phyloP scores from a whole-genome alignment of 2,797 vertebrate species.

The Eulemur coronatus region DNA sequence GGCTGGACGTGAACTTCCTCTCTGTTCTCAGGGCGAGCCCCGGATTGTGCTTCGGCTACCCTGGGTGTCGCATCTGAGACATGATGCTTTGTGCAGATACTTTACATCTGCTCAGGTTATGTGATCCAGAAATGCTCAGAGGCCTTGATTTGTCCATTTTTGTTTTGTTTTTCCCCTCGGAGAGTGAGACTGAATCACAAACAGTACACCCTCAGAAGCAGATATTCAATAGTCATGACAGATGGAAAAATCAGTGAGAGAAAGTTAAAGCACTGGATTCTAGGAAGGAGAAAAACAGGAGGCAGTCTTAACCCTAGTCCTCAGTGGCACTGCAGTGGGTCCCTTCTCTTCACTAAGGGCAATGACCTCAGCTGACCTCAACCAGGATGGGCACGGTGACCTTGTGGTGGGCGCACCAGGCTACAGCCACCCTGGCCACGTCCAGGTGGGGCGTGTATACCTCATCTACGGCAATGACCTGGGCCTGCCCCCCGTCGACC shows the following conservation, averaged over 20 bases:
- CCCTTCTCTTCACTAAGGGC: conserved; percentile 76
- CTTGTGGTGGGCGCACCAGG: conserved; percentile 85
- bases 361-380: conserved; percentile 84
- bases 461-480: conserved; percentile 80
- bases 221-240: fast-evolving
- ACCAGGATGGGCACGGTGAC: conserved; percentile 84
- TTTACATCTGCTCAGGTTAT: neutral
- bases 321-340: neutral
- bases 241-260: neutral
- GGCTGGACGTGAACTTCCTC: neutral
- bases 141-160: neutral
- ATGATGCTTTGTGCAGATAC: neutral
- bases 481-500: conserved; percentile 81
- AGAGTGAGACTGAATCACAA: neutral
- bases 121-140: neutral
- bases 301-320: fast-evolving
- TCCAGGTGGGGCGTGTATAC: conserved; percentile 85
- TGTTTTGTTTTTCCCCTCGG: neutral
- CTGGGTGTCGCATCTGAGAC: neutral
- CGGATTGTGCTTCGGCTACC: neutral
- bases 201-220: fast-evolving
- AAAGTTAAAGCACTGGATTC: neutral
- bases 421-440: conserved; percentile 79
- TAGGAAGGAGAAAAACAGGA: neutral
- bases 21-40: neutral